Evolutionary conservation across 2,888 invertebrate genomes (phyloP), one percentile per base, ranked within the genome.

Genomic region (Crematogaster levior): DNA sequence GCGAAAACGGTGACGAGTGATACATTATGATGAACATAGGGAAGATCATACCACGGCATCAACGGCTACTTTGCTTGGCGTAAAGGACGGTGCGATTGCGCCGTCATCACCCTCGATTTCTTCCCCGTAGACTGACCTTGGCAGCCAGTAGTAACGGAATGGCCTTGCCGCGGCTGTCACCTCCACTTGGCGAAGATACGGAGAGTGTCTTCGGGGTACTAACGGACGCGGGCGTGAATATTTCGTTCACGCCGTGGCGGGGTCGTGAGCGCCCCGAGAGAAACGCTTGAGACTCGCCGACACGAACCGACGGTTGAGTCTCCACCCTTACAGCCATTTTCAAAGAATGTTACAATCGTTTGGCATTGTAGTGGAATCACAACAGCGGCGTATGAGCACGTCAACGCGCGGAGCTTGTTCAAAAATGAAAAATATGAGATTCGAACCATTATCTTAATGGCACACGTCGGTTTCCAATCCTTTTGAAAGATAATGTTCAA

Each of bases 11-110:
- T 21, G n/a, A n/a, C 84, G 43, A 40, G 30, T 48, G 81, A 84
- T 51, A 60, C 66, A 74, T 83, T 85, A 83, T 60, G 79, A 63
- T 58, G 61, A 73, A 56, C 18, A 43, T 15, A 4, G 34, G 43
- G 58, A 21, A 81, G 68, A 86, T 90, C 1, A 90, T 91, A 91
- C 85, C 87, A 75, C 80, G 84, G 84, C 84, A 88, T 88, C 87
- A 89, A 87, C 80, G 66, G 60, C 82, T 56, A 74, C 37, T 84
- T 83, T 40, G 66, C 68, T 30, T 9, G 24, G 56, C 73, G 48
- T 60, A 82, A 85, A 73, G 48, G 58, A 70, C 46, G 24, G 10
- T n/a, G n/a, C 27, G 56, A 77, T 74, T 24, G 51, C 82, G 81
- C 79, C 73, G 53, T 74, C 65, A 81, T 74, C 81, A 75, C 81